Conservation (phyloP, 2,113 vertebrate species). For the Triplophysa tibetana region DNA sequence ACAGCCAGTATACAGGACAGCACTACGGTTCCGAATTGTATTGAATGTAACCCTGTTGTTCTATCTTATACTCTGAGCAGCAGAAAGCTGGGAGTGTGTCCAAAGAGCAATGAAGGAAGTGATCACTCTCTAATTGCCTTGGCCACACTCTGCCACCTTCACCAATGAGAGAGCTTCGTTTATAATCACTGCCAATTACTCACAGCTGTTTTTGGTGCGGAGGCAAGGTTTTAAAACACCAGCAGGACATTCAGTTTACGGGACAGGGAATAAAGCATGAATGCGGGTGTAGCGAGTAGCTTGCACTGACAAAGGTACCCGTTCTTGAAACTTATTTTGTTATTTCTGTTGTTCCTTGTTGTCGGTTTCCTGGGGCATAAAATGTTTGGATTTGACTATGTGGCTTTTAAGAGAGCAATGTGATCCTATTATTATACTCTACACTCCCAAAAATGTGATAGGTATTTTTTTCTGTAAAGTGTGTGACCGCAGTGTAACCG, state of each 20-base stretch:
- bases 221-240: slow-evolving; percentile 21
- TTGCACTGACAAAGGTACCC: too few species aligned
- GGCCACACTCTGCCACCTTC: not conserved
- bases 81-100: slow-evolving; percentile 30
- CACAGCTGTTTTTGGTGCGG: slow-evolving; percentile 9
- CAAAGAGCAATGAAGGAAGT: slow-evolving; percentile 7
- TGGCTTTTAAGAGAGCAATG: not conserved
- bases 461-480: too few species aligned
- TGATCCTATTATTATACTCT: too few species aligned
- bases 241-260: not conserved
- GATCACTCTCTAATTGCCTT: slow-evolving; percentile 24
- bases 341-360: not conserved
- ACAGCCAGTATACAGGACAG: too few species aligned
- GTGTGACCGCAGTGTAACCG: too few species aligned
- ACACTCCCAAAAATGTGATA: too few species aligned
- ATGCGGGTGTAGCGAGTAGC: not conserved
- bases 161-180: slow-evolving; percentile 15
- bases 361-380: not conserved
- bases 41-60: not conserved
- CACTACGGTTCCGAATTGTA: too few species aligned
- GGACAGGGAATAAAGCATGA: not conserved
- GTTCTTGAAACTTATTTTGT: not conserved
- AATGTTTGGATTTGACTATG: not conserved
- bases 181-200: slow-evolving; percentile 15
- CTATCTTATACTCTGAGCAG: not conserved